Evolutionary conservation across 2,888 invertebrate species (phyloP), one percentile per base, ranked within the genome.

Genomic region (Chorisops tibialis): DNA sequence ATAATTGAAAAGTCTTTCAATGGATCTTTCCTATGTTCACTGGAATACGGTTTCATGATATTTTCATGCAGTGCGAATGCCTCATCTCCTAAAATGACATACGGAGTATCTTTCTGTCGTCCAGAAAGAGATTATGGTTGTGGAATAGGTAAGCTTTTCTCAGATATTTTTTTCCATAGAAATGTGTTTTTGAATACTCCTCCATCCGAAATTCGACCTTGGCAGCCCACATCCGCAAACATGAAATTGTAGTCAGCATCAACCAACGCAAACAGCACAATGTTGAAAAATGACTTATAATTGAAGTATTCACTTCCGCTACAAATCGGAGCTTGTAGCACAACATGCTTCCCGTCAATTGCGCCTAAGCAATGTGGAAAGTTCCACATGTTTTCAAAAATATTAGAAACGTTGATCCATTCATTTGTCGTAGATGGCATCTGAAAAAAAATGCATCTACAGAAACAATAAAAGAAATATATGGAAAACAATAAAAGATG

Each of bases 301-400:
- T 74, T 74, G 62, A 67, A 70, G 63, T 67, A 75, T 41, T 64
- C 56, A 41, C 67, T 67, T 9, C 70, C 71, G 30, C 65, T 67
- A 45, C 68, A 65, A 5, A 43, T 37, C 16, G 73, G 73, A 24
- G 65, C 64, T 65, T 68, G 66, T 37, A 72, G 68, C 24, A 58
- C 56, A 14, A 74, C 65, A 59, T 74, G 72, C 62, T 74, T 70
- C 4, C 71, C 73, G 64, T 74, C 74, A 11, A 51, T 35, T 16
- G 37, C 38, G 11, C 51, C 51, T 6, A 51, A 9, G 51, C 51
- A 51, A 11, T 7, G 14, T 9, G 37, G 16, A 22, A 38, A 51
- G 38, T 51, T 51, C 37, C 37, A 51, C n/a, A n/a, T n/a, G n/a
- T n/a, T n/a, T n/a, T n/a, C n/a, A n/a, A n/a, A n/a, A n/a, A n/a